A percentile compares a stretch with the other conserved stretches of the same genome.
Conservation (phyloP, 2,888 invertebrate genomes). For the Lepidonotus clava region DNA sequence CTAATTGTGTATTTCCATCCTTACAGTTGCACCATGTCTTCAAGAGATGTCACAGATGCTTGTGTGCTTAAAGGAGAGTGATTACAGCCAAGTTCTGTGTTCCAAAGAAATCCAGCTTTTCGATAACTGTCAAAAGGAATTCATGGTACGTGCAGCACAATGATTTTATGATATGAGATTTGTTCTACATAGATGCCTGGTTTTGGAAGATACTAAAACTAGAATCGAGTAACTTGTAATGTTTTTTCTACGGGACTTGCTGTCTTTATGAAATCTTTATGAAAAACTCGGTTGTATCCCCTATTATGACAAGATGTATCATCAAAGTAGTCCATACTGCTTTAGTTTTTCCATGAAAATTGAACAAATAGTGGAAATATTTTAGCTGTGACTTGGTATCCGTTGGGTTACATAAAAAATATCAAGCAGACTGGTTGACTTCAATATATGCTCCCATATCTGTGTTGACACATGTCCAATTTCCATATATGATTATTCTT, state of each 20-base stretch:
- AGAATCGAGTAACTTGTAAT: no score
- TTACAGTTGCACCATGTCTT: slow-evolving; percentile 67
- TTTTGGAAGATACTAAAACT: no score
- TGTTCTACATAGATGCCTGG: background rate
- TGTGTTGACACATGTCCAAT: no score
- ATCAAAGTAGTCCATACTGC: no score
- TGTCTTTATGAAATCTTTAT: no score
- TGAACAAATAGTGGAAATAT: no score
- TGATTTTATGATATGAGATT: background rate
- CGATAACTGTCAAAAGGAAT: slow-evolving; percentile 20
- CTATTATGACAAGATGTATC: no score
- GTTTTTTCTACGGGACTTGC: no score
- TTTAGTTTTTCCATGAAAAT: no score
- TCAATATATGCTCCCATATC: background rate
- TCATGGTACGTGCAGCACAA: background rate
- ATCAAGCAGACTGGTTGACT: background rate
- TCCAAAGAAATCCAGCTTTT: slow-evolving; percentile 67
- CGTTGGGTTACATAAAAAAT: background rate
- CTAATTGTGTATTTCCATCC: background rate
- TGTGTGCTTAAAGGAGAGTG: slow-evolving; percentile 68
- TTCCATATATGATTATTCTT: background rate
- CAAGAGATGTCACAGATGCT: slow-evolving; percentile 71
- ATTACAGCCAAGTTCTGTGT: slow-evolving; percentile 66
- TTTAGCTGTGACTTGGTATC: background rate
- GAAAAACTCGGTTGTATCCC: no score